Percentiles rank a stretch among this genome's conserved stretches.
These are phyloP conservation scores for Brachionus rotundiformis DNA, from an alignment of 1,140 invertebrate species.

Conservation along the genomic window DNA sequence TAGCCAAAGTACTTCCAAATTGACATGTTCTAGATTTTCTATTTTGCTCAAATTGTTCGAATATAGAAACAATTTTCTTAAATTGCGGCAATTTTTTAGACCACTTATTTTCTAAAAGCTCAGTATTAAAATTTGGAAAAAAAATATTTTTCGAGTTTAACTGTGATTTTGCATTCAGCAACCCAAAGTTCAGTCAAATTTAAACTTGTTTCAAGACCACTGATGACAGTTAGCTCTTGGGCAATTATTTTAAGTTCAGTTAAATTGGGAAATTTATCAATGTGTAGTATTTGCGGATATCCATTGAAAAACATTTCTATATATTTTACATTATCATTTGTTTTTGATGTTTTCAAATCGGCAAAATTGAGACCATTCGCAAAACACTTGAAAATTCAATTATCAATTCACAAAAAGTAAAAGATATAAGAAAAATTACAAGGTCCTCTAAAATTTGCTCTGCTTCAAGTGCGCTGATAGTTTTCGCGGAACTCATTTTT, in stretches of 20 bases:
- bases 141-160: no score
- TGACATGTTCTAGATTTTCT: constrained; percentile 57
- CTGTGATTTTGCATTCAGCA: constrained; percentile 59
- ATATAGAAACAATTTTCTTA: constrained; percentile 60
- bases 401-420: no score
- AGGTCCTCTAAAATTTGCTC: constrained; percentile 42
- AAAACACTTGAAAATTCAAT: constrained; percentile 56
- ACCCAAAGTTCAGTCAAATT: constrained; percentile 61
- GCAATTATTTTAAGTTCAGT: constrained; percentile 57
- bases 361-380: constrained; percentile 59
- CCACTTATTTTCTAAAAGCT: constrained; percentile 59
- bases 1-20: constrained; percentile 59
- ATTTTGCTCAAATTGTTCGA: constrained; percentile 59
- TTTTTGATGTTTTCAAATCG: constrained; percentile 53
- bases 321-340: constrained; percentile 53
- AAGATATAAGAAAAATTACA: no score
- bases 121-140: not conserved
- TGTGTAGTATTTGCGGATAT: constrained; percentile 56
- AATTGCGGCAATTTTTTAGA: constrained; percentile 54
- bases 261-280: constrained; percentile 60
- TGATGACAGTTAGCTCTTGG: constrained; percentile 57
- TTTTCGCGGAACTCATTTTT: not conserved
- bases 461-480: not conserved
- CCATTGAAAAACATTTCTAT: constrained; percentile 62
- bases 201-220: constrained; percentile 55